Evolutionary conservation across 2,888 invertebrate species (phyloP), one percentile per base, ranked within the genome.

Genomic region (Drosophila neonasuta): DNA sequence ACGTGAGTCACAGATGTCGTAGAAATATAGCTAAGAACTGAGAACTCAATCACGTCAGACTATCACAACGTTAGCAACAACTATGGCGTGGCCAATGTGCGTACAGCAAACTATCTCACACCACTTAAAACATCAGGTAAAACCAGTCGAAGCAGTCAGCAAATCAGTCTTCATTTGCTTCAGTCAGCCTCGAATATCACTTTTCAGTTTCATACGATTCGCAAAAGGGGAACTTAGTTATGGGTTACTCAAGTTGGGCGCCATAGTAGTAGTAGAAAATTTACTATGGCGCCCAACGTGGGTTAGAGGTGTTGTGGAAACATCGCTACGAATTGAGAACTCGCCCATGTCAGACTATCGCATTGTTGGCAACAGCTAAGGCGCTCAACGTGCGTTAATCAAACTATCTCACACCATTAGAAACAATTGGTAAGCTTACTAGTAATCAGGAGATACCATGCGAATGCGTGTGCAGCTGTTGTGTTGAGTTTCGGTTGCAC

Each of bases 391-490:
- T 24, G 24, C 24, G 24, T 6, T 2, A 24, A 24, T 24, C 20
- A 20, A 20, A 24, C 24, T 24, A 36, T 45, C 44, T 13, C 44
- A 41, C 17, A 24, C 10, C 20, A 24, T 5, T 24, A 24, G 6
- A 17, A 41, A 20, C 7, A 41, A 13, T 41, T 48, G 8, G 39
- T 50, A 42, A 29, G 34, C 76, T 75, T 75, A 71, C 73, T 75
- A 76, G 58, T 67, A 64, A 34, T 64, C 50, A 5, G 56, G 49
- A 7, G 39, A 54, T 41, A 50, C 74, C 64, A 46, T 64, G 74
- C 68, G 67, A 50, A 44, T 59, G 58, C 62, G 41, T 41, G 55
- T 67, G 57, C 62, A 61, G 64, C 70, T 64, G 70, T 65, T 68
- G 44, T 62, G 56, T 52, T 52, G 44, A 17, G 17, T 56, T 44